Evolutionary conservation across 2,113 vertebrate genomes (phyloP).

Genomic region (Dasyornis broadbenti): DNA sequence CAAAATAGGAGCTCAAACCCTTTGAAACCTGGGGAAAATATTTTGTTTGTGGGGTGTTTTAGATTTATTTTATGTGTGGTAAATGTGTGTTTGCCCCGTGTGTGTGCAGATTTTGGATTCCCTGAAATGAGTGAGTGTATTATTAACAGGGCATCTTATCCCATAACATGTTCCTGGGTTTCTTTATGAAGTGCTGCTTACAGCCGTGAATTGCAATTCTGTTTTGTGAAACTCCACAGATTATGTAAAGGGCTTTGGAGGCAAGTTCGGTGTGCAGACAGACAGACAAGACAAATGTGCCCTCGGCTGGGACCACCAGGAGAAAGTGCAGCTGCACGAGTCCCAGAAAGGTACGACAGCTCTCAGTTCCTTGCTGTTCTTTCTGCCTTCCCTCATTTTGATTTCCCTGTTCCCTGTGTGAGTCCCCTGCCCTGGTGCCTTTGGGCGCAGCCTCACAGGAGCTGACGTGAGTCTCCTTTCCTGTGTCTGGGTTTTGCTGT

Average conservation of each 20-base stretch:
- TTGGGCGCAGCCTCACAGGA: not conserved
- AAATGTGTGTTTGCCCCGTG: not conserved
- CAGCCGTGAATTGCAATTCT: not conserved
- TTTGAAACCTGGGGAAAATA: not conserved
- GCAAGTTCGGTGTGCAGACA: constrained; percentile 95
- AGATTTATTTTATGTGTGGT: not conserved
- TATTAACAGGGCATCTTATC: not conserved
- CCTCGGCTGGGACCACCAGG: constrained; percentile 97
- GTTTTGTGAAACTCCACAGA: constrained; percentile 73
- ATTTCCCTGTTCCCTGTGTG: not conserved
- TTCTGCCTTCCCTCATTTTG: not conserved
- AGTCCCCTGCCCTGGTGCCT: not conserved
- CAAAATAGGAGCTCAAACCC: not conserved
- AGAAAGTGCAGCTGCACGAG: constrained; percentile 92
- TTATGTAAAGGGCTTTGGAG: constrained; percentile 94
- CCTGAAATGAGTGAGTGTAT: not conserved
- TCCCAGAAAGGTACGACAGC: constrained; percentile 89
- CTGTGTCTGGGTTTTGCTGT: not conserved
- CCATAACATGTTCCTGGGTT: not conserved
- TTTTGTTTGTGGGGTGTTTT: fast-evolving
- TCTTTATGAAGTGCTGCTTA: not conserved
- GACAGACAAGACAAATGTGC: constrained; percentile 97
- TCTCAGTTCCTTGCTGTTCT: not conserved
- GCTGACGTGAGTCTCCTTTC: not conserved
- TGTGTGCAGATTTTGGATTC: not conserved